Base-by-base conservation (phyloP, 2,888 invertebrate species). In the Plemyria rubiginata region DNA sequence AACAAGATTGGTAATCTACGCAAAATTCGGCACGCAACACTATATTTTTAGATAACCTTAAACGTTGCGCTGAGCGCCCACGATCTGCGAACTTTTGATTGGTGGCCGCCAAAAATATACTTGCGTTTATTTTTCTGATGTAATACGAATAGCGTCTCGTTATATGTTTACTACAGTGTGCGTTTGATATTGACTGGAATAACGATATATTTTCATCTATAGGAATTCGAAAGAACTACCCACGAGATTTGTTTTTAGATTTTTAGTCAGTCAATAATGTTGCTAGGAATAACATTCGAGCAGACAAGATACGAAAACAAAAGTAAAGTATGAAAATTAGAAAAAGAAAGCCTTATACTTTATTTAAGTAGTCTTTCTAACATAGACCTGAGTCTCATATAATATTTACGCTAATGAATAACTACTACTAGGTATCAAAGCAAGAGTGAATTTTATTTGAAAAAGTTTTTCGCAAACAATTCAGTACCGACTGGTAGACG, bases 11-110 rank as follows among this genome's bases (percentile, higher is more conserved):
- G 50, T 65, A 54, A 59, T 51, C 48, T 59, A 65, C 66, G 65
- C 58, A 38, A 65, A 58, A 73, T 78, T 73, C 71, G 69, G 73
- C 70, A 79, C 80, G 81, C 75, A 81, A 77, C 68, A 63, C 29
- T 68, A 61, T 87, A 87, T 87, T 87, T 86, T 79, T 86, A 86
- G 86, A 80, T 71, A 80, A 82, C 81, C 81, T 83, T 79, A 82
- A 78, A 79, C 79, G 77, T 76, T 81, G 77, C 78, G 75, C 74
- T 73, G 54, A 61, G 66, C 85, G 80, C 84, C 85, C 80, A 77
- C 81, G 73, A 70, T 59, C 76, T 70, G 71, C 73, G 66, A 72
- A 75, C 72, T 76, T 70, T 74, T 75, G 72, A 76, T 71, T 73
- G 67, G 68, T 67, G 68, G 60, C 60, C 68, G 64, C 64, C 74